phyloP scores from a whole-genome alignment of 1,140 invertebrate species.

The Tetramorium simillimum region DNA sequence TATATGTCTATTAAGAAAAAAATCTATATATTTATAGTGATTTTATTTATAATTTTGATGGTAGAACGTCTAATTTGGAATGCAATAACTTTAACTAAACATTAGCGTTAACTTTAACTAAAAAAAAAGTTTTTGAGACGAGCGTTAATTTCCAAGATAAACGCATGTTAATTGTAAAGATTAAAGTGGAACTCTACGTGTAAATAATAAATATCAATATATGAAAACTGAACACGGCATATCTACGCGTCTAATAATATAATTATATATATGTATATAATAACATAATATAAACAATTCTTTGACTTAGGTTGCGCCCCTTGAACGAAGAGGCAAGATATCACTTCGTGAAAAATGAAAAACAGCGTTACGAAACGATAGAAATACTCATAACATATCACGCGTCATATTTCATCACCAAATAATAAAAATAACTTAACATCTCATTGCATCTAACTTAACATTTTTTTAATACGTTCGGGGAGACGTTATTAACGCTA shows the following conservation, averaged over 20 bases:
- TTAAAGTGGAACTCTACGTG: neutral
- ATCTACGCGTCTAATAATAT: neutral
- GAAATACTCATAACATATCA: neutral
- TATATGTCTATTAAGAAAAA: neutral
- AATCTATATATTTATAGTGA: neutral
- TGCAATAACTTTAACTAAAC: neutral
- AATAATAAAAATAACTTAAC: conserved; percentile 7
- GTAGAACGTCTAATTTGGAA: neutral
- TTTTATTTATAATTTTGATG: neutral
- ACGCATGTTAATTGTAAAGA: neutral
- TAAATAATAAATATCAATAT: conserved; percentile 26
- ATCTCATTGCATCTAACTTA: no score
- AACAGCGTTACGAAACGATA: neutral
- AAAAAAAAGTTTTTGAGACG: neutral
- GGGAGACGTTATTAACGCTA: no score
- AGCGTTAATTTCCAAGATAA: neutral
- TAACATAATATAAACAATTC: conserved; percentile 7
- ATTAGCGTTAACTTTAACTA: neutral
- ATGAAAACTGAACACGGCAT: neutral
- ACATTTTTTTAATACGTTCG: no score
- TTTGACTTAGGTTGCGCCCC: neutral
- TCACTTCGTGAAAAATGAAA: neutral
- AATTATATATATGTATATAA: neutral
- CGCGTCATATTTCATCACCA: neutral
- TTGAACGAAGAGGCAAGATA: neutral